Percentiles rank a stretch among this genome's conserved stretches.
Evolutionary conservation across 1,140 invertebrate species (phyloP).

Genomic region (Drosophila malerkotliana): DNA sequence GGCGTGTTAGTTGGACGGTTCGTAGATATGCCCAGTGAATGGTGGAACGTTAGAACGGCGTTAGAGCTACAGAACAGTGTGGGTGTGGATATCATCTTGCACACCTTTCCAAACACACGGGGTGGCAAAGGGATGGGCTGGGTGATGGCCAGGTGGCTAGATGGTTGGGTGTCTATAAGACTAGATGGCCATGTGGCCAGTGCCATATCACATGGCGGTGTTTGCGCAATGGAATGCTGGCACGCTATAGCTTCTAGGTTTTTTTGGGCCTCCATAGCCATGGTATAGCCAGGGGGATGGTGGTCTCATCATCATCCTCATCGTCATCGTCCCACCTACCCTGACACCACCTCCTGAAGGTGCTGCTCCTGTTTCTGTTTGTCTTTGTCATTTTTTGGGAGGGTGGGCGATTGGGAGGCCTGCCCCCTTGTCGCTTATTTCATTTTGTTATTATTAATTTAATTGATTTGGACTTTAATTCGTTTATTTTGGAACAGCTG

Average conservation of each 20-base stretch:
- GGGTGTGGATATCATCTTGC: conserved; percentile 46
- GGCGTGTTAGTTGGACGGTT: conserved; percentile 57
- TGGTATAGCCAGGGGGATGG: conserved; percentile 26
- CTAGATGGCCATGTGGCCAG: conserved; percentile 30
- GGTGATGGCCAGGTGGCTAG: neutral
- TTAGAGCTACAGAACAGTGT: conserved; percentile 7
- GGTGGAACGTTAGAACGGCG: conserved; percentile 16
- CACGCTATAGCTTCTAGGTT: conserved; percentile 48
- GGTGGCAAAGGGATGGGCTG: conserved; percentile 20
- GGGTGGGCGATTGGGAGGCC: conserved; percentile 2
- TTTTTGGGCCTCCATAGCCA: conserved; percentile 20
- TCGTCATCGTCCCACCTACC: neutral
- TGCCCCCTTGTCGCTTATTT: conserved; percentile 43
- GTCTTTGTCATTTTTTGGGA: conserved; percentile 39
- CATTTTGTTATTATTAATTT: conserved; percentile 74
- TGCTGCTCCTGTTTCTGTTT: conserved; percentile 21
- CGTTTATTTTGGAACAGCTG: conserved; percentile 68
- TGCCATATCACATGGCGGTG: conserved; percentile 75
- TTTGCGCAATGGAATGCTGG: conserved; percentile 70
- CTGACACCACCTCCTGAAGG: conserved; percentile 11
- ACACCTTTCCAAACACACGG: conserved; percentile 44
- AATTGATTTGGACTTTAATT: conserved; percentile 71
- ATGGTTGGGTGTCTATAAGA: conserved; percentile 12
- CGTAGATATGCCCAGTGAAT: conserved; percentile 13
- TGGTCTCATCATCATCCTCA: conserved; percentile 20